A percentile compares a stretch with the other conserved stretches of the same genome.
Conservation (phyloP, 2,888 invertebrate species). For the Drosophila niveifrons region DNA sequence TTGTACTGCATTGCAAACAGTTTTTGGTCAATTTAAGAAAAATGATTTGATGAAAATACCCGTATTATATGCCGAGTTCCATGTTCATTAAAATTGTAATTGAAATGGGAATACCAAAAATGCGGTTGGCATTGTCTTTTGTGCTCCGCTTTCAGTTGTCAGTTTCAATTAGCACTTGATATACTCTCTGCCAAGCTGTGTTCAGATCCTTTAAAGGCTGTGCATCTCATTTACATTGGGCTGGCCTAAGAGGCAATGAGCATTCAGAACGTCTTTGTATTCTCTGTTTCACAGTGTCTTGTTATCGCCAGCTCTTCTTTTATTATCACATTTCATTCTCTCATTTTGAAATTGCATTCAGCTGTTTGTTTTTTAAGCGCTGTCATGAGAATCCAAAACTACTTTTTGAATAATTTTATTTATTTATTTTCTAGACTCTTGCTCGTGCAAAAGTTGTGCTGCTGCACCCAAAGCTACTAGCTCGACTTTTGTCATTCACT, state of each 20-base stretch:
- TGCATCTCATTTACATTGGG: slow-evolving; percentile 67
- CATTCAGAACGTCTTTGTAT: slow-evolving; percentile 31
- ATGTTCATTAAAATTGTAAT: slow-evolving; percentile 38
- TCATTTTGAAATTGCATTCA: slow-evolving; percentile 72
- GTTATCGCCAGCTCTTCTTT: slow-evolving; percentile 45
- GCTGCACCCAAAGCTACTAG: slow-evolving; percentile 16
- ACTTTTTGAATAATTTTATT: slow-evolving; percentile 72
- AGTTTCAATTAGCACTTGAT: slow-evolving; percentile 49
- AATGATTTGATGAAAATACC: slow-evolving; percentile 30
- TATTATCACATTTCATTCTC: slow-evolving; percentile 62
- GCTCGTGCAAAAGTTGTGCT: slow-evolving; percentile 54
- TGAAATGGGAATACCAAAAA: slow-evolving; percentile 55
- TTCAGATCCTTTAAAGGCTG: slow-evolving; percentile 52
- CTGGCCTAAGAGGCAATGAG: slow-evolving; percentile 14
- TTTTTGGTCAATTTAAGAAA: slow-evolving; percentile 58
- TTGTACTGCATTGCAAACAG: slow-evolving; percentile 45
- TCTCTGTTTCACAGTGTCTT: slow-evolving; percentile 29
- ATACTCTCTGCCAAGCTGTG: slow-evolving; percentile 14
- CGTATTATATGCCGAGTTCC: slow-evolving; percentile 21
- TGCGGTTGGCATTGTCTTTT: slow-evolving; percentile 15
- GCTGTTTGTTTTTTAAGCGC: slow-evolving; percentile 67
- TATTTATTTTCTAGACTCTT: slow-evolving; percentile 67
- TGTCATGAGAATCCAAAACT: slow-evolving; percentile 74
- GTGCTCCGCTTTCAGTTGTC: slow-evolving; percentile 19
- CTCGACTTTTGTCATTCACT: slow-evolving; percentile 57